Evolutionary conservation across 2,797 vertebrate genomes (phyloP), one percentile per base, ranked within the genome.

Genomic region (Halcyon badia): DNA sequence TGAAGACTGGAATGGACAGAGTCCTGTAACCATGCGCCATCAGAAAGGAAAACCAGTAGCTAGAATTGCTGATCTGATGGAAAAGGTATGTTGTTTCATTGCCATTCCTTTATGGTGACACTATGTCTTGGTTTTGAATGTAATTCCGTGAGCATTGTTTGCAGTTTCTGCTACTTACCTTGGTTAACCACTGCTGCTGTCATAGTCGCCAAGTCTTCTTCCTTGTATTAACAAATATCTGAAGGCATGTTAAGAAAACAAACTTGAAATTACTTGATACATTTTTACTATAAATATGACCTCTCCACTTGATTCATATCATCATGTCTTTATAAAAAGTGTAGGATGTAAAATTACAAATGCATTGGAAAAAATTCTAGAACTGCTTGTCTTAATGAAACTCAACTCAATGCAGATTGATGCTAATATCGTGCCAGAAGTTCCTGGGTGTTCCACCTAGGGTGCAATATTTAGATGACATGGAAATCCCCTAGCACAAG

Each of bases 31-130:
- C 21, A 58, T 94, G 79, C 76, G 91, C 78, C 99, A 99, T 88
- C 99, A 99, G 97, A 99, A 98, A 92, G 99, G 99, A 92, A 99
- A 99, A 94, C 98, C 98, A 21, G 94, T 99, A 56, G 98, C 98
- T 33, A 95, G 70, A 51, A 88, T 99, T 58, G 94, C 97, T 86
- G 98, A 98, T 11, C 96, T 99, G 56, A 81, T 97, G 10, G 99
- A 98, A 94, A 98, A 99, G 99, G 99, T 99, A 98, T 52, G 97
- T 94, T 72, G 52, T 87, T 73, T 46, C 54, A 8, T 35, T 90
- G 62, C 8, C 15, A 11, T 80, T 90, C 56, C 31, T 84, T 26
- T 42, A 5, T 42, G 64, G 19, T 35, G 21, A 39, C 31, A n/a
- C 25, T 20, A 0, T 51, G 9, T 75, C 71, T 61, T 85, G 33